Evolutionary conservation across 2,888 invertebrate species (phyloP).

Genomic region (Lasioglossum malachurum): DNA sequence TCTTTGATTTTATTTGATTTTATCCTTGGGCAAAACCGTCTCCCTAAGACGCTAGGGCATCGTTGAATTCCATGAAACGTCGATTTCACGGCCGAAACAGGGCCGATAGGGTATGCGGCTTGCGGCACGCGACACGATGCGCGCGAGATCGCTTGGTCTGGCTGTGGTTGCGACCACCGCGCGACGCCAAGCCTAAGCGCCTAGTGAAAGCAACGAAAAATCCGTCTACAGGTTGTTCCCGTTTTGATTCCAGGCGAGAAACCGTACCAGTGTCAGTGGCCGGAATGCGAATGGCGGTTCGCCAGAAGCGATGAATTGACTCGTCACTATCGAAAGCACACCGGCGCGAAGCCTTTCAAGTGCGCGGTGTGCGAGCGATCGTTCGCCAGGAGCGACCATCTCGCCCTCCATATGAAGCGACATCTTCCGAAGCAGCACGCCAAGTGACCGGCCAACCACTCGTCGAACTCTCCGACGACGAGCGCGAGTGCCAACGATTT

Average conservation of each 20-base stretch:
- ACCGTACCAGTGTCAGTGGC: constrained; percentile 99
- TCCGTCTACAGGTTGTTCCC: constrained; percentile 14
- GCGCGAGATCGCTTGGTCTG: not conserved
- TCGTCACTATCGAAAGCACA: constrained; percentile 98
- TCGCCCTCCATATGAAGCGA: constrained; percentile 98
- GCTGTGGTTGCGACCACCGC: not conserved
- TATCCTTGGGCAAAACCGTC: no score
- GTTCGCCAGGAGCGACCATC: constrained; percentile 97
- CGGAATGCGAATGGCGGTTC: constrained; percentile 99
- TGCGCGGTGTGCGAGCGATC: constrained; percentile 97
- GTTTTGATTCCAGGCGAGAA: constrained; percentile 92
- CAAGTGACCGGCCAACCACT: constrained; percentile 86
- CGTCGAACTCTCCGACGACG: constrained; percentile 19
- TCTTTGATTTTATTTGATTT: no score
- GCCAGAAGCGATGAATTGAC: constrained; percentile 98
- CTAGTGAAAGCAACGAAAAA: constrained; percentile 24
- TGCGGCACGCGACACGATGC: not conserved
- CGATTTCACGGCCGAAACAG: not conserved
- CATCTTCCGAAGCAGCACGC: constrained; percentile 94
- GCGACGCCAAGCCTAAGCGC: not conserved
- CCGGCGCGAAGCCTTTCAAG: constrained; percentile 98
- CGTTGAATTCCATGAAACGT: not conserved
- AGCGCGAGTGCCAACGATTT: constrained; percentile 4
- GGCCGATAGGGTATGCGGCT: not conserved
- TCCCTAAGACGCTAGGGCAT: no score